Evolutionary conservation across 2,113 vertebrate genomes (phyloP).

Genomic region (Cyphomyrus plagiostoma): DNA sequence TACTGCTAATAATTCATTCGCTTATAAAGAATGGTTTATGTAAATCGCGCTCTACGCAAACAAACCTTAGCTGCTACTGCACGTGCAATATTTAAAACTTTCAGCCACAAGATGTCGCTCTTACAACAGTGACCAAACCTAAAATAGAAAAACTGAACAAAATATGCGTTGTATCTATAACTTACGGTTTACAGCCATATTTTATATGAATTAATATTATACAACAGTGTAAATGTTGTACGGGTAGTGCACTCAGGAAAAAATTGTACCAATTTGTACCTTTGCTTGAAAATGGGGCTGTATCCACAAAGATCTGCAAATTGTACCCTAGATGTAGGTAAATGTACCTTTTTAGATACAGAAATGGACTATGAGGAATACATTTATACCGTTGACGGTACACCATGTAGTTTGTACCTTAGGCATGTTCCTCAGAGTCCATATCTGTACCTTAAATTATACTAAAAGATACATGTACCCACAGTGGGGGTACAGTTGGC

Average conservation of each 20-base stretch:
- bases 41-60: neutral
- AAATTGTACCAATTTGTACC: neutral
- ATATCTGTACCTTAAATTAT: neutral
- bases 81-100: neutral
- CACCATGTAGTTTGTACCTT: neutral
- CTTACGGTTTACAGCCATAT: neutral
- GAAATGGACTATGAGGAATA: neutral
- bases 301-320: neutral
- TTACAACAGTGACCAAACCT: neutral
- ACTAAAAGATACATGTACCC: neutral
- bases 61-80: neutral
- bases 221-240: neutral
- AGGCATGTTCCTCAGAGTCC: neutral
- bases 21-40: neutral
- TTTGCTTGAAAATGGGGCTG: neutral
- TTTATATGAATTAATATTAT: neutral
- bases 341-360: neutral
- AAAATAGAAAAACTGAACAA: neutral
- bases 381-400: neutral
- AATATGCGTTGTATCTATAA: neutral
- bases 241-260: neutral
- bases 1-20: neutral
- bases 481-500: too few relatives aligned
- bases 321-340: neutral
- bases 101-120: constrained; percentile 19